These are phyloP conservation scores for Arctocebus calabarensis DNA, from an alignment of 2,797 vertebrate genomes.

Conservation along the genomic window DNA sequence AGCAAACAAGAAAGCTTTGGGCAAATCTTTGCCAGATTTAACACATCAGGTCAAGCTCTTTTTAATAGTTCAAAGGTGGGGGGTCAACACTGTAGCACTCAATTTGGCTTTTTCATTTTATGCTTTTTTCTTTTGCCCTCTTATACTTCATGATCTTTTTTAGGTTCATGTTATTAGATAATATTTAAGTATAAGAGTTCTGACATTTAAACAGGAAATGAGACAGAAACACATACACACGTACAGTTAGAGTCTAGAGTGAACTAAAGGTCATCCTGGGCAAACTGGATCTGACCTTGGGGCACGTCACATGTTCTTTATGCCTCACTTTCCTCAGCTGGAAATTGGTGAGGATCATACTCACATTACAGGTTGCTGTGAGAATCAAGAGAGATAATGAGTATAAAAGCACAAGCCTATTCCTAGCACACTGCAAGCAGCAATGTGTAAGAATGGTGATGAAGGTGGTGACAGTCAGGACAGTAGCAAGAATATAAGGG, in stretches of 20 bases:
- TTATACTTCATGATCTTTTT: neutral
- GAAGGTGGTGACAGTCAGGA: neutral
- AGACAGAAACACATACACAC: neutral
- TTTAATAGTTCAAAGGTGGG: neutral
- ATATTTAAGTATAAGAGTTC: neutral
- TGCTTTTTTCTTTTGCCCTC: neutral
- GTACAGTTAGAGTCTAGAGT: neutral
- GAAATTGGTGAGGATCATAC: neutral
- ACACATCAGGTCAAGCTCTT: neutral
- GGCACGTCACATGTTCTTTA: neutral
- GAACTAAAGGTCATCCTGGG: neutral
- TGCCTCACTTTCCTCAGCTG: neutral
- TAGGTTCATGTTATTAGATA: neutral
- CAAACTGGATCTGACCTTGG: neutral
- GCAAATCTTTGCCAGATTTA: slow-evolving; percentile 1
- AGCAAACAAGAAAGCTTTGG: slow-evolving; percentile 47
- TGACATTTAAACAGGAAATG: neutral
- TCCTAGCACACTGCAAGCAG: neutral
- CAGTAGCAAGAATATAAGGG: neutral
- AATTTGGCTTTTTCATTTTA: neutral
- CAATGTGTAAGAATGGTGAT: neutral
- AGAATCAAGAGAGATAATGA: neutral
- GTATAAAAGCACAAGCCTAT: neutral
- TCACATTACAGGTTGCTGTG: neutral
- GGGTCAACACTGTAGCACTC: neutral